Evolutionary conservation across 2,888 invertebrate species (phyloP), one percentile per base, ranked within the genome.

Genomic region (Troilus luridus): DNA sequence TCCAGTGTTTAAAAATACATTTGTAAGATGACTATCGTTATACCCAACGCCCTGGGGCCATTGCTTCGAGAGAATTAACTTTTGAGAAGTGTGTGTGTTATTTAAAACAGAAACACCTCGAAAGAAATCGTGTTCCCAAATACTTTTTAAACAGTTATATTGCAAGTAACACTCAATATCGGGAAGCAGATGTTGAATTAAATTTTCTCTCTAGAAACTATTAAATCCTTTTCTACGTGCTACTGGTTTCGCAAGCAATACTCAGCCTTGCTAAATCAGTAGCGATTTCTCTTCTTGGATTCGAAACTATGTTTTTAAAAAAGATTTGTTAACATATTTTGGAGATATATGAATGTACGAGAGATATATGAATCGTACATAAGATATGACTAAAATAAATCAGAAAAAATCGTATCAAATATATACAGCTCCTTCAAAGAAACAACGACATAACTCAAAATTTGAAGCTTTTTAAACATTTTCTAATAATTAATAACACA

Each of bases 1-100:
- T 67, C 67, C 24, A 67, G 67, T 67, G 67, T 67, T 67, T 67
- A 67, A 67, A 67, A 67, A 24, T 27, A 11, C 24, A 67, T 67
- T 67, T 67, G 67, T 67, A 67, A 67, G 24, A 17, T 67, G 67
- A 24, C 64, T 67, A 67, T 67, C 67, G 24, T 67, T 67, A 67
- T 24, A 24, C 24, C 67, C 10, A 24, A 67, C 67, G 24, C 67
- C 67, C 67, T 67, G 12, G 9, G 67, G 67, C 67, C 67, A 24
- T 14, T 24, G 24, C 67, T 41, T 41, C 0, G 12, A 10, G 9
- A n/a, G 12, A 67, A 67, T 67, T 67, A 67, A 17, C 67, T 24
- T 27, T 64, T 64, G 62, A 64, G 62, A 7, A 67, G 24, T 67
- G 67, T 67, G 24, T 67, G 41, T 41, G 41, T 41, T 41, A 41